Conservation (phyloP, 2,113 vertebrate species). For the Microcebus ravelobensis region DNA sequence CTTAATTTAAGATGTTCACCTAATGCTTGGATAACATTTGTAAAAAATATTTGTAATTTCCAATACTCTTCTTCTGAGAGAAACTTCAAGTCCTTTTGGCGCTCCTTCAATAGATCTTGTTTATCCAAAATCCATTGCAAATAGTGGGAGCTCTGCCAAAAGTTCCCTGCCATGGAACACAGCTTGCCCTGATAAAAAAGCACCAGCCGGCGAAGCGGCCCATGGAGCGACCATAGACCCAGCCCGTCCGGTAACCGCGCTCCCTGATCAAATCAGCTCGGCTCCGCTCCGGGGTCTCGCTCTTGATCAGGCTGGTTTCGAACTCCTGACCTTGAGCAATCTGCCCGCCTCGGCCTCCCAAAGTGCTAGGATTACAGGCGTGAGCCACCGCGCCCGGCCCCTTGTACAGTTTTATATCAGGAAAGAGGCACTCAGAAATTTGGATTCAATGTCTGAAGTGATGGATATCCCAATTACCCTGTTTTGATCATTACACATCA, state of each 20-base stretch:
- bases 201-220: conserved; percentile 72
- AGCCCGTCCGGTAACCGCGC: conserved; percentile 35
- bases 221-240: conserved; percentile 79
- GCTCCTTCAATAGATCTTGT: conserved; percentile 98
- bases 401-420: neutral
- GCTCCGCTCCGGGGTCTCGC: conserved; percentile 49
- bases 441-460: neutral
- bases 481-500: neutral
- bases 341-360: too few relatives aligned
- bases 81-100: conserved; percentile 98
- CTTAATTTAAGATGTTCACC: conserved; percentile 99
- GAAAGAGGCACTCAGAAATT: neutral
- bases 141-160: conserved; percentile 91
- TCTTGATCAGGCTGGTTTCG: too few relatives aligned
- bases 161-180: conserved; percentile 88
- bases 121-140: conserved; percentile 99
- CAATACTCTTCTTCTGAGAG: conserved; percentile 98
- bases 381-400: too few relatives aligned
- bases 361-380: too few relatives aligned
- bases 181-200: conserved; percentile 65
- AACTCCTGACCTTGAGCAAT: too few relatives aligned
- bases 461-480: neutral
- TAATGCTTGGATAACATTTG: conserved; percentile 99
- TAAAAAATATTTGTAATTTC: conserved; percentile 99
- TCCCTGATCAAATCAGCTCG: neutral